Evolutionary conservation across 2,888 invertebrate genomes (phyloP).

Genomic region (Drosophila mimica): DNA sequence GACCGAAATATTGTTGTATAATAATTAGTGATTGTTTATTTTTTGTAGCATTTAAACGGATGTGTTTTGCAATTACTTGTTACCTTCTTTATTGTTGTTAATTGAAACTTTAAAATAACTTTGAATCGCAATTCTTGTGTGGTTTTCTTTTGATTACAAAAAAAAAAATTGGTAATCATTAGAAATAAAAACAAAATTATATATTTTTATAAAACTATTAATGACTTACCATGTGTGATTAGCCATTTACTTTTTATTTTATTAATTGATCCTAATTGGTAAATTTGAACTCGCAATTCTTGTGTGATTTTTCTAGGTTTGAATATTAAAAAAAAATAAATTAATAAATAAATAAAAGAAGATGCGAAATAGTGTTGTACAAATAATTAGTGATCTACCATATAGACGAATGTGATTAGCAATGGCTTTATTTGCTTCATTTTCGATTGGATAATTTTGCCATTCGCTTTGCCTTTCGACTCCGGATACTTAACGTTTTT

Average conservation of each 20-base stretch:
- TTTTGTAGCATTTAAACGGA: neutral
- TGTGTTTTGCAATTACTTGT: neutral
- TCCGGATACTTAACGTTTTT: conserved; percentile 41
- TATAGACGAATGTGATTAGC: neutral
- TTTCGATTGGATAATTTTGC: conserved; percentile 13
- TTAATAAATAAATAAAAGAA: neutral
- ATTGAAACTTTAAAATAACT: neutral
- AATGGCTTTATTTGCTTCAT: neutral
- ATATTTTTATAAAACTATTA: neutral
- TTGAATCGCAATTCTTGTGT: neutral
- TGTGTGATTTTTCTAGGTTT: neutral
- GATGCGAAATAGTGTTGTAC: neutral
- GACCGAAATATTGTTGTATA: neutral
- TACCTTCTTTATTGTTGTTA: neutral
- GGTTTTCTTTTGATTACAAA: neutral
- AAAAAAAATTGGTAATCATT: neutral
- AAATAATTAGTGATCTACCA: neutral
- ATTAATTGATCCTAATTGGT: neutral
- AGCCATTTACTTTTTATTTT: neutral
- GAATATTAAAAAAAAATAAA: neutral
- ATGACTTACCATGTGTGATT: neutral
- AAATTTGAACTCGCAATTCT: neutral
- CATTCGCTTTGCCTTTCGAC: conserved; percentile 20
- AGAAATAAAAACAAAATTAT: neutral
- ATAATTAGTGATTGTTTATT: neutral